These are phyloP conservation scores for zebrafish (Danio rerio) DNA, from an alignment of 2,113 vertebrate genomes.

Conservation along the genomic window DNA sequence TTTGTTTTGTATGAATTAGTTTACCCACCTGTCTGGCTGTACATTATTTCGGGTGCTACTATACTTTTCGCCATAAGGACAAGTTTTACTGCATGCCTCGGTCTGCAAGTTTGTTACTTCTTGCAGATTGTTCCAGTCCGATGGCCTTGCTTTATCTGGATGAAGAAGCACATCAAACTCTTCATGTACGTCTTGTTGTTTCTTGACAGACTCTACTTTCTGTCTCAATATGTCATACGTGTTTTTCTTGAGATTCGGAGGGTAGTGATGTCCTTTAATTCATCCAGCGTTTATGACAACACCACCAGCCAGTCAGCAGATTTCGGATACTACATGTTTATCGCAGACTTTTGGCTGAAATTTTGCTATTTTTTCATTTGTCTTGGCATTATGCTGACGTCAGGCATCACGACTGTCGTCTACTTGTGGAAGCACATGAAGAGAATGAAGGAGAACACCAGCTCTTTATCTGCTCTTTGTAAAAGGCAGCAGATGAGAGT, in stretches of 20 bases:
- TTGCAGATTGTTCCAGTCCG: conserved; percentile 56
- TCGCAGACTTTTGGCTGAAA: neutral
- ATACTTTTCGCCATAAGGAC: neutral
- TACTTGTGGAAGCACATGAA: conserved; percentile 61
- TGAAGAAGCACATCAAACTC: conserved; percentile 61
- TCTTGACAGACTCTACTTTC: neutral
- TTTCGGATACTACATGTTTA: neutral
- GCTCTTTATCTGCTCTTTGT: conserved; percentile 32
- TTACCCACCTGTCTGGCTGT: neutral
- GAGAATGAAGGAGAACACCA: conserved; percentile 25
- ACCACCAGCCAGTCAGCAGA: neutral
- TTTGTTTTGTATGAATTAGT: fast-evolving
- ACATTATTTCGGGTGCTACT: fast-evolving
- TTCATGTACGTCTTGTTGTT: conserved; percentile 44
- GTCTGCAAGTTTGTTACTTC: conserved; percentile 63
- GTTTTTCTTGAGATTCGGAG: neutral
- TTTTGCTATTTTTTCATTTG: neutral
- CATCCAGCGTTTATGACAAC: neutral
- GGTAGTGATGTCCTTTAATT: neutral
- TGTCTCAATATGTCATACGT: neutral
- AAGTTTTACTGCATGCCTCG: conserved; percentile 50
- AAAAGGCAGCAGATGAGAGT: conserved; percentile 41
- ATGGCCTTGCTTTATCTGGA: conserved; percentile 41
- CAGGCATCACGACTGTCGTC: conserved; percentile 40
- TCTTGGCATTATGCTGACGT: conserved; percentile 48